phyloP scores from a whole-genome alignment of 2,113 vertebrate species.

The Zosterops hypoxanthus region DNA sequence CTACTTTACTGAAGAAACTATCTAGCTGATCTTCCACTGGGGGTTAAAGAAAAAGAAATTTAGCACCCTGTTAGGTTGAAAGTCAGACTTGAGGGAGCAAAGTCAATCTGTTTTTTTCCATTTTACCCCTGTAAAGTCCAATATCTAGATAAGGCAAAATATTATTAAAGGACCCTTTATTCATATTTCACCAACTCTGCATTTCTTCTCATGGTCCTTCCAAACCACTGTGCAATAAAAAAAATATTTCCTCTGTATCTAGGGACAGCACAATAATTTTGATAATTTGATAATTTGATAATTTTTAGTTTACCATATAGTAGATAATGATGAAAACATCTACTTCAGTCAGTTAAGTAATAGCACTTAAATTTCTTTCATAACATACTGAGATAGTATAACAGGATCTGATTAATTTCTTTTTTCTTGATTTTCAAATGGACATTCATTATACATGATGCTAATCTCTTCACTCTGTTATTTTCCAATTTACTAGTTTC shows the following conservation, averaged over 20 bases:
- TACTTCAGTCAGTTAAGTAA: background rate
- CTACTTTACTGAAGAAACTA: background rate
- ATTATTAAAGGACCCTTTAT: background rate
- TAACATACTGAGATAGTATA: background rate
- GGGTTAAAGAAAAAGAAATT: background rate
- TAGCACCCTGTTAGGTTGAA: background rate
- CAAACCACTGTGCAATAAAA: background rate
- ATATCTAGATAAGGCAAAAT: background rate
- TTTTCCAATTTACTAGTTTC: background rate
- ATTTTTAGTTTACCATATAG: background rate
- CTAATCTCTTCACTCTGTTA: background rate
- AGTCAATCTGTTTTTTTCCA: background rate
- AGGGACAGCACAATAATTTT: background rate
- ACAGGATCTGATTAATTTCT: background rate
- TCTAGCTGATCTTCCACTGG: background rate
- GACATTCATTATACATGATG: background rate
- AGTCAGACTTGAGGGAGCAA: background rate
- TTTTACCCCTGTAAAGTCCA: background rate
- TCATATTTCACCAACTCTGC: background rate
- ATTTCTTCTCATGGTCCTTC: background rate
- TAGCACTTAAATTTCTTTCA: background rate
- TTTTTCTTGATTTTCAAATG: background rate
- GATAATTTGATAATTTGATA: background rate
- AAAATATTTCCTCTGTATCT: background rate
- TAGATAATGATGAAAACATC: background rate